Conservation (phyloP, 2,113 vertebrate genomes). For the Tor tambroides region DNA sequence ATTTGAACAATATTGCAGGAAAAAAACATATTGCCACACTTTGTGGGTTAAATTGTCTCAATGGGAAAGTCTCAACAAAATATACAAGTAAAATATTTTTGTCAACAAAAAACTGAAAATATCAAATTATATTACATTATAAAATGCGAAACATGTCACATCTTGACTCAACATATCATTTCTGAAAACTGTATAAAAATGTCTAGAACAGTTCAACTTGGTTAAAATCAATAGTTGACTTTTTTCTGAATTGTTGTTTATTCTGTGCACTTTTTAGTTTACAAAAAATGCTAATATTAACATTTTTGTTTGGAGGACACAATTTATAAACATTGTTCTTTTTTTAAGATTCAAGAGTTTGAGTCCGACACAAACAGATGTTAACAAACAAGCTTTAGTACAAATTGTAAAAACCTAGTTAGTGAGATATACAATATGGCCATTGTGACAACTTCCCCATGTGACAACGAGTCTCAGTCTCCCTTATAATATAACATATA, state of each 20-base stretch:
- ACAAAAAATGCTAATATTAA: too few relatives aligned
- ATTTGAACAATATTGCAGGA: neutral
- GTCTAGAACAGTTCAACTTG: neutral
- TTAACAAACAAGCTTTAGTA: neutral
- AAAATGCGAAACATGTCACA: neutral
- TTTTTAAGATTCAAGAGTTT: neutral
- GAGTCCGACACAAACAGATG: neutral
- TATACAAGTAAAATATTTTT: neutral
- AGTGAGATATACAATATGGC: neutral
- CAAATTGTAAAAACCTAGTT: neutral
- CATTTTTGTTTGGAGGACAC: neutral
- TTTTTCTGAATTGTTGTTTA: too few relatives aligned
- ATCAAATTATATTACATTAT: neutral
- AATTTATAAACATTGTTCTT: neutral
- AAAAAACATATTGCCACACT: neutral
- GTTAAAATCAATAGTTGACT: neutral
- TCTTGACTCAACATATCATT: neutral
- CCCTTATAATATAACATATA: conserved; percentile 3
- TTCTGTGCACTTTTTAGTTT: too few relatives aligned
- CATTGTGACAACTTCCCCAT: neutral
- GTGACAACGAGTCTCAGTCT: neutral
- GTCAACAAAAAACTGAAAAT: neutral
- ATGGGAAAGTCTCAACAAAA: too few relatives aligned
- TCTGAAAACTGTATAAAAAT: neutral
- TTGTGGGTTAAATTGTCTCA: neutral